Base-by-base conservation (phyloP, 2,113 vertebrate genomes). In the Pollimyrus isidori region DNA sequence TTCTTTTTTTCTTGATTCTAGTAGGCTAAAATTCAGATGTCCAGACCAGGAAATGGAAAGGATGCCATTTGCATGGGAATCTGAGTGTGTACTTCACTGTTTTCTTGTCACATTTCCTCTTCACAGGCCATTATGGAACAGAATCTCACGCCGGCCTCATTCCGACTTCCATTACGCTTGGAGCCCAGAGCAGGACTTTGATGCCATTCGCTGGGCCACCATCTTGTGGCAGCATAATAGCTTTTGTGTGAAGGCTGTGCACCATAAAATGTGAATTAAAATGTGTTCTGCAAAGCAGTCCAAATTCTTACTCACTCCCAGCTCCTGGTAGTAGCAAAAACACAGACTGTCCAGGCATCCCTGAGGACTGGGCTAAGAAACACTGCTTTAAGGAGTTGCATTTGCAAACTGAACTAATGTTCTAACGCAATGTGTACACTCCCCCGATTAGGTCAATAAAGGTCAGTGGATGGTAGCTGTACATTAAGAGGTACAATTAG, bases 241-340 rank as follows among this genome's bases (percentile, higher is more conserved):
- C 97, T 96, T 97, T 97, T 97, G 95, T 97, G 96, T 97, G 96
- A 96, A 96, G 96, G 96, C 94, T 95, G 96, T 96, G 96, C 98
- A 97, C 96, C 97, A 96, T 97, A 95, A 97, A 97, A 97, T 97
- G 96, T 92, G 94, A 96, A 96, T 97, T 98, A 97, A 98, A 98
- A 96, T 95, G 95, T 96, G 95, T 95, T 95, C 96, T 97, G 96
- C 98, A 97, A 98, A 97, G n/a, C n/a, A 13, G n/a, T 69, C 62
- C 62, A 30, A 1, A 1, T 69, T 69, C n/a, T 69, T 15, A 26
- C 9, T 69, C n/a, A 10, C 62, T 65, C 9, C 26, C 62, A 69
- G 10, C 9, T 69, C 9, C n/a, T 3, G 10, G 62, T 30, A 69
- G n/a, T 11, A 69, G n/a, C 26, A 30, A 69, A 69, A 69, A 26